Conservation (phyloP, 2,113 vertebrate species). For the Glaucomys volans region DNA sequence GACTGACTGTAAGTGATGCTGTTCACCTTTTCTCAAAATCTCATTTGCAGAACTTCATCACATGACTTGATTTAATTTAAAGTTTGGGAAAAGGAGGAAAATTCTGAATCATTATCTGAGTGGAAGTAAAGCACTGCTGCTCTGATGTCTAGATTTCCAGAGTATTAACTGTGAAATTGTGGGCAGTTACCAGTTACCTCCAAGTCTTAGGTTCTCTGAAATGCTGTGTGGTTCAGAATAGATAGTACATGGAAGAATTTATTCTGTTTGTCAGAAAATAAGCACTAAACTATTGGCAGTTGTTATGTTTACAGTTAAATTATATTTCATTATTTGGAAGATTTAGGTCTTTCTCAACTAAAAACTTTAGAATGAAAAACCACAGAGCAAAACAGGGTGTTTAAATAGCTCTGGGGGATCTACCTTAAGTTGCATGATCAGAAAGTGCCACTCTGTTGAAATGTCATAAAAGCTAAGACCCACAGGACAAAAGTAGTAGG, state of each 20-base stretch:
- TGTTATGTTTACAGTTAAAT: not conserved
- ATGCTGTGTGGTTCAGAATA: not conserved
- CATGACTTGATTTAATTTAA: not conserved
- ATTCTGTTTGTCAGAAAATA: not conserved
- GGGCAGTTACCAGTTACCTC: not conserved
- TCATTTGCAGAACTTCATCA: not conserved
- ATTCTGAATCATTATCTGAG: not conserved
- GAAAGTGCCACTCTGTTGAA: not conserved
- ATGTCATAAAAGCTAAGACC: not conserved
- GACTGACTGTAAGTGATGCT: not conserved
- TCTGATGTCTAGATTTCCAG: not conserved
- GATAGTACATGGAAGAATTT: not conserved
- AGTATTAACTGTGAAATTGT: not conserved
- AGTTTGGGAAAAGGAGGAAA: not conserved
- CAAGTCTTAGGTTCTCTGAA: not conserved
- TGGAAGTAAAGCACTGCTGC: not conserved
- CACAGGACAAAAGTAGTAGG: not conserved
- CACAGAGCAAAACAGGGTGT: not conserved
- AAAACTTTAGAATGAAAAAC: not conserved
- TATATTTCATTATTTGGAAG: conserved; percentile 16
- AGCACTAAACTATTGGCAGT: not conserved
- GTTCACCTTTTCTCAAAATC: not conserved
- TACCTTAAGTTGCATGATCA: not conserved
- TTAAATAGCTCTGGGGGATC: not conserved
- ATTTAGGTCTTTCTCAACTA: not conserved